Percentiles rank a stretch among this genome's conserved stretches.
phyloP scores from a whole-genome alignment of 53 echinoderm and acorn worm genomes.

The Temnopleurus reevesii region DNA sequence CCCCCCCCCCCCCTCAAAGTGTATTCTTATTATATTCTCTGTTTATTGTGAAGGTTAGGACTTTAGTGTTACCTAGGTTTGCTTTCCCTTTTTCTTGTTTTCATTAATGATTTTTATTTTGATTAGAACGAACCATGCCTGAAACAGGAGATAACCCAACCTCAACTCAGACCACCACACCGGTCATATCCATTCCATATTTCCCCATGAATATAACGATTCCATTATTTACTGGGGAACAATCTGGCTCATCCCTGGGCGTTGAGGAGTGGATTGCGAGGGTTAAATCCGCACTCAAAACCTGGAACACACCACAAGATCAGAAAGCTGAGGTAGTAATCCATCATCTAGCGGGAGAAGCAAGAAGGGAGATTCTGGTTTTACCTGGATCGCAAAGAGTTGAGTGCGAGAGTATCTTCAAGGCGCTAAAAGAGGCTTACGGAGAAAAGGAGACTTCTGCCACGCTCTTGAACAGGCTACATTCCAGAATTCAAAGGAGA shows the following conservation, averaged over 20 bases:
- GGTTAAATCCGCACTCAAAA: not conserved
- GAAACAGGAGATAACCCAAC: not conserved
- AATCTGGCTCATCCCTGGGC: not conserved
- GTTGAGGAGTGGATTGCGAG: constrained; percentile 15
- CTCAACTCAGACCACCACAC: not conserved
- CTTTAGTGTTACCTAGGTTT: no score
- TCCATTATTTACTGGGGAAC: constrained; percentile 28
- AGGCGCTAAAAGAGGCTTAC: not conserved
- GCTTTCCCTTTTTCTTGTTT: no score
- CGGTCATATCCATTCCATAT: not conserved
- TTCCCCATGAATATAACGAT: constrained; percentile 19
- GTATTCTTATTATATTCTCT: no score
- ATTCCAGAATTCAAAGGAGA: not conserved
- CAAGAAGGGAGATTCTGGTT: constrained; percentile 32
- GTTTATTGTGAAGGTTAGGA: no score
- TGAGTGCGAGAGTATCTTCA: not conserved
- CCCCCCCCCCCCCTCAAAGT: no score
- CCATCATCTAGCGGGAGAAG: constrained; percentile 17
- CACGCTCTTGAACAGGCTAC: not conserved
- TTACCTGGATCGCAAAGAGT: not conserved
- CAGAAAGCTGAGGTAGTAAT: not conserved
- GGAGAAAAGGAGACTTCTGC: not conserved
- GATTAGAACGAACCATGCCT: no score
- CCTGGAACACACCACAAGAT: constrained; percentile 32
- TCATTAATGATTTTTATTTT: no score